These are phyloP conservation scores for Microhierax caerulescens DNA, from an alignment of 2,797 vertebrate genomes.

Conservation along the genomic window DNA sequence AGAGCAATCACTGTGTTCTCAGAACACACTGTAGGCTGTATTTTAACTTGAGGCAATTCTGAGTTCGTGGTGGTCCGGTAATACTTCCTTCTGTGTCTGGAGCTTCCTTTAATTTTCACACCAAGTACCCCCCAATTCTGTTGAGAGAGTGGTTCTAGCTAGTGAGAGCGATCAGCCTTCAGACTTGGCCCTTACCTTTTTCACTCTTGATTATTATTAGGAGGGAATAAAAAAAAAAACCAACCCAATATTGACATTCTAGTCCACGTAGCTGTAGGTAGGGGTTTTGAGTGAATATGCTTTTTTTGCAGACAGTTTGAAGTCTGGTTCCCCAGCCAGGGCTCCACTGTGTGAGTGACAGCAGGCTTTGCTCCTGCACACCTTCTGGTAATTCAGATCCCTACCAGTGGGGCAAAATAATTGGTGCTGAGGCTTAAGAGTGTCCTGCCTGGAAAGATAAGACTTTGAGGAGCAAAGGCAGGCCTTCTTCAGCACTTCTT, in stretches of 20 bases:
- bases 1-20: neutral
- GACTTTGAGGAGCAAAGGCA: neutral
- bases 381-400: neutral
- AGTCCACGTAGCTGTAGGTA: neutral
- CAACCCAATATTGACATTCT: fast-evolving
- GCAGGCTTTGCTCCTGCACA: neutral
- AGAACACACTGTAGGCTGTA: neutral
- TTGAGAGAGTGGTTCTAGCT: neutral
- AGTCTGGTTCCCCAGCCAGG: neutral
- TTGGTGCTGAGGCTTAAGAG: neutral
- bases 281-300: fast-evolving
- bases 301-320: neutral
- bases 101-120: neutral
- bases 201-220: neutral
- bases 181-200: neutral
- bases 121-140: neutral
- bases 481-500: neutral
- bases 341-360: neutral
- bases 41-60: neutral
- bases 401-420: neutral
- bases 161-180: neutral
- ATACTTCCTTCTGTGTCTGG: neutral
- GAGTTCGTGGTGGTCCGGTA: neutral
- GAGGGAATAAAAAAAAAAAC: neutral
- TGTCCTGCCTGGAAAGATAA: neutral